A percentile compares a stretch with the other conserved stretches of the same genome.
Evolutionary conservation across 2,113 vertebrate genomes (phyloP).

Genomic region (Chaetops frenatus): DNA sequence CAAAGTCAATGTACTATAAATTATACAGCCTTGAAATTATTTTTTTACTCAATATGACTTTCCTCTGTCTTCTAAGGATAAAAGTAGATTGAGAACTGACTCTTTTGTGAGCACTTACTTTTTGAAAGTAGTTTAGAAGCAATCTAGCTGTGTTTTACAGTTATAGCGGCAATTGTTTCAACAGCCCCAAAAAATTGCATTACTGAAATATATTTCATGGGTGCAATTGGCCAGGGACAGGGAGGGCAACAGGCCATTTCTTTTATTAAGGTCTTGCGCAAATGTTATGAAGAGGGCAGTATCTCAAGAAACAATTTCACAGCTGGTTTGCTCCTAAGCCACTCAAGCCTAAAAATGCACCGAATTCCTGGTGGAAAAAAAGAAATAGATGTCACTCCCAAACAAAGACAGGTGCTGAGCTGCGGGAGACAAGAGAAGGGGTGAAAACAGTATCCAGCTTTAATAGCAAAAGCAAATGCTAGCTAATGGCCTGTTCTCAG

Average conservation of each 20-base stretch:
- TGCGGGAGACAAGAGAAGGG: constrained; percentile 84
- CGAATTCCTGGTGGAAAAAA: constrained; percentile 97
- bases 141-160: constrained; percentile 82
- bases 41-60: constrained; percentile 76
- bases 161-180: constrained; percentile 82
- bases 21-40: constrained; percentile 61
- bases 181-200: constrained; percentile 81
- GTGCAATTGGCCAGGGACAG: constrained; percentile 82
- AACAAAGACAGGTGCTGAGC: constrained; percentile 98
- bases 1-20: constrained; percentile 51
- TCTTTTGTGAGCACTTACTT: constrained; percentile 79
- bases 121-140: constrained; percentile 82
- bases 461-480: constrained; percentile 98
- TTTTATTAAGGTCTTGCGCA: constrained; percentile 81
- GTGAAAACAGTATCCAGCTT: constrained; percentile 91
- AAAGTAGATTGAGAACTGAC: constrained; percentile 75
- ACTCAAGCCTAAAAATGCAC: constrained; percentile 99
- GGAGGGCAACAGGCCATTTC: constrained; percentile 81
- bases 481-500: constrained; percentile 91
- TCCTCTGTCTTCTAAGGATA: constrained; percentile 70
- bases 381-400: constrained; percentile 99
- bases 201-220: constrained; percentile 85
- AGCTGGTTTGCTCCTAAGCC: constrained; percentile 99
- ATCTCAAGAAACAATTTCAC: constrained; percentile 99
- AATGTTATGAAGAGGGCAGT: constrained; percentile 86